Evolutionary conservation across 1,140 invertebrate genomes (phyloP), one percentile per base, ranked within the genome.

Genomic region (Oedothorax gibbosus): DNA sequence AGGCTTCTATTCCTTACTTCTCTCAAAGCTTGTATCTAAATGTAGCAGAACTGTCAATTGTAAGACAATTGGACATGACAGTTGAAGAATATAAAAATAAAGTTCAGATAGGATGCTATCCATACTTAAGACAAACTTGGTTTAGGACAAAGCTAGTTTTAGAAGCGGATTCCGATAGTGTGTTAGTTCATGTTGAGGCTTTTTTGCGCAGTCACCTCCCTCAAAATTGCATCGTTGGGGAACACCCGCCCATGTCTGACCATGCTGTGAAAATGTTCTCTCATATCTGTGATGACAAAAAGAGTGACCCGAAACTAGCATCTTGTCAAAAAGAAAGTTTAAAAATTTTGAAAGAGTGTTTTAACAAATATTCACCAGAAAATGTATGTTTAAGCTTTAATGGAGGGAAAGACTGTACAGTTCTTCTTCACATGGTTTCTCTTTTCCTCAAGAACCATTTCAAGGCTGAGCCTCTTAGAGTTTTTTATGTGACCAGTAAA

Each of bases 401-500:
- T 90, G 98, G 98, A 50, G 98, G 98, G 9, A 99, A 99, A 91
- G 98, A 99, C 91, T 99, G 98, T 89, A 98, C 96, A 3, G 96
- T 94, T 0, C 91, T 15, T 50, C 20, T 71, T 49, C 35, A 62
- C 14, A 62, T 15, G 18, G 18, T 71, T n/a, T 87, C 92, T 93
- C 9, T 90, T 95, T 21, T 94, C 56, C 92, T 83, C 88, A 88
- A 85, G 84, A 92, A 92, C 73, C 91, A 90, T 86, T 89, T 90
- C 66, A 85, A 79, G 84, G 6, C 91, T 87, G 85, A 89, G 56
- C 50, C 14, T 15, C 77, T 95, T n/a, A 92, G 93, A 89, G 91
- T 94, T 18, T 88, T 97, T 10, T 96, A 96, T 88, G 95, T 97
- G 78, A 90, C 93, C 86, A 93, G 93, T 84, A 90, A 92, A 49